These are phyloP conservation scores for Atrina japonica DNA, from an alignment of 2,888 invertebrate species.

Conservation along the genomic window DNA sequence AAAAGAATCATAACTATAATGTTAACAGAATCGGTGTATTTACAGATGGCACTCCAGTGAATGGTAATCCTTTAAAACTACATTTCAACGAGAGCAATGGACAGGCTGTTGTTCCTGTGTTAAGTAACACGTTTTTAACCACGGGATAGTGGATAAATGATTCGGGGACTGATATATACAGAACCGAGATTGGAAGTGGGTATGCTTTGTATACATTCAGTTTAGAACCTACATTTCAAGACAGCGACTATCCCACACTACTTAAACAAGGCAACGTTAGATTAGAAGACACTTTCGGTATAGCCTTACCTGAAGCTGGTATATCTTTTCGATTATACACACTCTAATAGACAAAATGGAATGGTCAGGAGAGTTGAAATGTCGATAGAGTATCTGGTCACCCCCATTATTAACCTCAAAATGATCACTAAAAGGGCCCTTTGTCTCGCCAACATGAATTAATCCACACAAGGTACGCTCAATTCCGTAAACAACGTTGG, in stretches of 20 bases:
- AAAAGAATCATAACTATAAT: too few species aligned
- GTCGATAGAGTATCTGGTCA: too few species aligned
- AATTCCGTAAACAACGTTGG: too few species aligned
- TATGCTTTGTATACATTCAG: conserved; percentile 21
- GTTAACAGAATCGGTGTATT: conserved; percentile 44
- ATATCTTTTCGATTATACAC: too few species aligned
- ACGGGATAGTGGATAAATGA: conserved; percentile 44
- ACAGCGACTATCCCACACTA: conserved; percentile 12
- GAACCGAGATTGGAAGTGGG: conserved; percentile 15
- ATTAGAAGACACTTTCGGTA: conserved; percentile 26
- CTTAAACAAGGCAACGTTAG: conserved; percentile 36
- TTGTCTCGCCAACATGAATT: too few species aligned
- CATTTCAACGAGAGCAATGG: conserved; percentile 7
- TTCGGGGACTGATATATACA: conserved; percentile 35
- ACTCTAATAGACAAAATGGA: too few species aligned
- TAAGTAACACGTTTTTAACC: conserved; percentile 35
- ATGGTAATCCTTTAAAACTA: conserved; percentile 26
- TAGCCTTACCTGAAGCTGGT: conserved; percentile 8
- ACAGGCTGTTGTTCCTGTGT: conserved; percentile 35
- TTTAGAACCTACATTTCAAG: conserved; percentile 24
- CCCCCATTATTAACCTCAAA: too few species aligned
- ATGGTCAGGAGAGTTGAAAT: too few species aligned
- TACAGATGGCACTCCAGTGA: too few species aligned
- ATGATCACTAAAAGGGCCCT: too few species aligned
- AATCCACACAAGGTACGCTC: too few species aligned